Conservation (phyloP, 2,797 vertebrate genomes). For the Sorex maritimensis region DNA sequence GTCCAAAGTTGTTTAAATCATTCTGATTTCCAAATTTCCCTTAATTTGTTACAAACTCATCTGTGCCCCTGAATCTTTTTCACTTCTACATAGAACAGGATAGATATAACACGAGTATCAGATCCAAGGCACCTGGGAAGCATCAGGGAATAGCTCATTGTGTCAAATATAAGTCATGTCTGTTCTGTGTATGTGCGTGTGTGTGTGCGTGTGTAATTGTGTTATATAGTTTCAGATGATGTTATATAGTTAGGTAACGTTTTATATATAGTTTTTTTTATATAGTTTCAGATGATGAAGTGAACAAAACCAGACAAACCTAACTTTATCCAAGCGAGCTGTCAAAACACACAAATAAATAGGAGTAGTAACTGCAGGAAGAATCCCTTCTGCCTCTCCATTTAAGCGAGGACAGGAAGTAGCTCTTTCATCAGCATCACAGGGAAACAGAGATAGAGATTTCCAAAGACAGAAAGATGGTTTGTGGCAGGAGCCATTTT, state of each 20-base stretch:
- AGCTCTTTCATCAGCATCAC: neutral
- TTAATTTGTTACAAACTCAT: neutral
- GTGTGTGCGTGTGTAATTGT: neutral
- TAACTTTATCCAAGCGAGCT: neutral
- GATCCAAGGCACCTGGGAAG: neutral
- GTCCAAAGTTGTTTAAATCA: neutral
- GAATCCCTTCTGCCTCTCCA: neutral
- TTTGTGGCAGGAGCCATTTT: neutral
- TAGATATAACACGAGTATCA: neutral
- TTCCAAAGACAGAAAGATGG: neutral
- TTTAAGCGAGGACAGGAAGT: neutral
- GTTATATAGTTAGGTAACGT: too few species aligned
- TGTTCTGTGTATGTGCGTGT: neutral
- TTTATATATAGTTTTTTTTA: too few species aligned
- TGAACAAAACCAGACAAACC: neutral
- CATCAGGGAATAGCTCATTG: accelerated
- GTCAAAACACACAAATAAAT: constrained; percentile 30
- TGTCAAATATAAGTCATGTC: neutral
- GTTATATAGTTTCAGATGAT: neutral
- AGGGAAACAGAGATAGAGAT: neutral
- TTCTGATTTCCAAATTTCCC: neutral
- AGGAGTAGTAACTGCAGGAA: neutral
- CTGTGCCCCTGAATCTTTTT: neutral
- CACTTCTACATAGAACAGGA: neutral
- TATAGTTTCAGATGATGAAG: neutral